phyloP scores from a whole-genome alignment of 2,888 invertebrate species.

The Megaustenia siamemsis region DNA sequence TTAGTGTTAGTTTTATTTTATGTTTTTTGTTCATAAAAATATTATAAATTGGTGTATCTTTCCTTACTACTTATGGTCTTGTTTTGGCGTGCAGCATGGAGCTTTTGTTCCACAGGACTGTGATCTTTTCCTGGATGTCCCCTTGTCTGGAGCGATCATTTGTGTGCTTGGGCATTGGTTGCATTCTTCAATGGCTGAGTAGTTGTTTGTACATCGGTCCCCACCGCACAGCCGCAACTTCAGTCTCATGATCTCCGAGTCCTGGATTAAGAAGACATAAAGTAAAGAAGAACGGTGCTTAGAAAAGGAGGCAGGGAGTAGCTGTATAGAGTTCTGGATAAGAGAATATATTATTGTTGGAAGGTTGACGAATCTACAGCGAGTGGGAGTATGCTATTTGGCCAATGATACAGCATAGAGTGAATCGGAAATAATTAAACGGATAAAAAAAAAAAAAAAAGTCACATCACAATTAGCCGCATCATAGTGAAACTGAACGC shows the following conservation, averaged over 20 bases:
- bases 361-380: too few species aligned
- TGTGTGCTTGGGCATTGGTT: neutral
- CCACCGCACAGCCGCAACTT: constrained; percentile 46
- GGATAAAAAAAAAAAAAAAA: too few species aligned
- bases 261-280: neutral
- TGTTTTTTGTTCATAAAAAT: neutral
- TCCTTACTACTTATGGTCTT: neutral
- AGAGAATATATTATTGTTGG: too few species aligned
- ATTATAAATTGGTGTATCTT: neutral
- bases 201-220: constrained; percentile 37
- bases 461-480: too few species aligned
- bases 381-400: too few species aligned
- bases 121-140: neutral
- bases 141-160: neutral
- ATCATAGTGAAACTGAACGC: too few species aligned
- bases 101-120: neutral
- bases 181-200: neutral
- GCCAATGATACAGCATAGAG: too few species aligned
- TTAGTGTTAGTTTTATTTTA: too few species aligned
- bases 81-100: neutral
- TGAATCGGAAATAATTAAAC: too few species aligned
- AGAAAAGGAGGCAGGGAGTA: too few species aligned
- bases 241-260: constrained; percentile 49
- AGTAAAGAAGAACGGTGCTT: too few species aligned
- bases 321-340: too few species aligned